These are phyloP conservation scores for Styela plicata DNA, from an alignment of 23 tunicate genomes.

Conservation along the genomic window DNA sequence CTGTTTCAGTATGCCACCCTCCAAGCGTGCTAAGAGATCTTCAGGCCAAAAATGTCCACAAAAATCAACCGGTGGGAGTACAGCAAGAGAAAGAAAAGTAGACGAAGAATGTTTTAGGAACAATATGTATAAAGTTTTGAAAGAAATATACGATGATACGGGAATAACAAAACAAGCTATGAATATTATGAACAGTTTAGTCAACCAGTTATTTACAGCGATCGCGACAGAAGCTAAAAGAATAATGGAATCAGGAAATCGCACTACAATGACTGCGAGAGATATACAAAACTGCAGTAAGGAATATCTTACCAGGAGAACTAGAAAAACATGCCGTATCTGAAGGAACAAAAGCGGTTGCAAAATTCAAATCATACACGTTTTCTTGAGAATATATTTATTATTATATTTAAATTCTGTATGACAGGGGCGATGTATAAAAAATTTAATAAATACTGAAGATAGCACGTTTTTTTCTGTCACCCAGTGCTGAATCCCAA, in stretches of 20 bases:
- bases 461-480: too few species aligned
- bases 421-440: too few species aligned
- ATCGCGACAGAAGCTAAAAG: slow-evolving; percentile 57
- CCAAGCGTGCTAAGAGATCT: slow-evolving; percentile 3
- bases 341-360: slow-evolving; percentile 93
- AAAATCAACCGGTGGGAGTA: not conserved
- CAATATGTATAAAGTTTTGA: slow-evolving; percentile 56
- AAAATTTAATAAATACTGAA: too few species aligned
- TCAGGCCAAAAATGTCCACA: slow-evolving; percentile 11
- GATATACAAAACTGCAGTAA: slow-evolving; percentile 79
- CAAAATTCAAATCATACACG: slow-evolving; percentile 68
- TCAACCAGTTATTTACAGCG: slow-evolving; percentile 52
- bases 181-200: slow-evolving; percentile 67
- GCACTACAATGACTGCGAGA: slow-evolving; percentile 76
- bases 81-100: not conserved
- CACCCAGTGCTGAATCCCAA: too few species aligned
- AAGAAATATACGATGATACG: slow-evolving; percentile 77
- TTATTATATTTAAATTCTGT: too few species aligned
- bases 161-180: slow-evolving; percentile 84
- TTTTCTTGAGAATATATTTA: not conserved
- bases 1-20: slow-evolving; percentile 3
- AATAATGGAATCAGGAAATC: slow-evolving; percentile 47
- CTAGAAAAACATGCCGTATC: slow-evolving; percentile 83
- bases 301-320: slow-evolving; percentile 75
- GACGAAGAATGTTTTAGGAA: slow-evolving; percentile 67